Evolutionary conservation across 1,140 invertebrate species (phyloP), one percentile per base, ranked within the genome.

Genomic region (Drosophila repleta): DNA sequence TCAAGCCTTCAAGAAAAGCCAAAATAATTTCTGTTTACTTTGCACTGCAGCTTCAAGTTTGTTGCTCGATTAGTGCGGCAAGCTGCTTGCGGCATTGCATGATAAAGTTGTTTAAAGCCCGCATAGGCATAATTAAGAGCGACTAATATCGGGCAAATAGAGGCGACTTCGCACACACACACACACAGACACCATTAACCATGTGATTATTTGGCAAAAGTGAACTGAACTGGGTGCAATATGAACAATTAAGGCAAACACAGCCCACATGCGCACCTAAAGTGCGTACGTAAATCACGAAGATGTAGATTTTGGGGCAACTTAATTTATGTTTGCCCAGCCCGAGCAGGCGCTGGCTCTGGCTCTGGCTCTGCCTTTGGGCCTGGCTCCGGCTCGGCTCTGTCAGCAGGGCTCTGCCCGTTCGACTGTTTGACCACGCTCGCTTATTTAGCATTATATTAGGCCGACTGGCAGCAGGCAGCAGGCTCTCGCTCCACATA

Each of bases 141-240:
- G 7, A 21, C 24, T 10, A 10, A 39, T n/a, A 39, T 17, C 46
- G 6, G 37, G 20, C 41, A n/a, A 56, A 26, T 20, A 15, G 5
- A 7, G 18, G 65, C 13, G 11, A 45, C 39, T 7, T n/a, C n/a
- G n/a, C n/a, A 24, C 6, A 58, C 20, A 65, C 29, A 29, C 29
- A 29, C 7, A 8, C 29, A 29, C 4, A 29, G 4, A 29, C 3
- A 29, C 26, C 66, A 80, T 29, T 49, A 48, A 79, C 79, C 79
- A 72, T 49, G 71, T 76, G 73, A 80, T 74, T 80, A 84, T 85
- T 73, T 76, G 73, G 41, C 52, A 75, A 56, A 85, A 74, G 69
- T 71, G n/a, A 43, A 67, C 71, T 75, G 61, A 65, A 48, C 52
- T 32, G 26, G 58, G 48, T 45, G 49, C 74, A 82, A 62, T 60